Evolutionary conservation across 2,888 invertebrate species (phyloP).

Genomic region (Hypomecis punctinalis): DNA sequence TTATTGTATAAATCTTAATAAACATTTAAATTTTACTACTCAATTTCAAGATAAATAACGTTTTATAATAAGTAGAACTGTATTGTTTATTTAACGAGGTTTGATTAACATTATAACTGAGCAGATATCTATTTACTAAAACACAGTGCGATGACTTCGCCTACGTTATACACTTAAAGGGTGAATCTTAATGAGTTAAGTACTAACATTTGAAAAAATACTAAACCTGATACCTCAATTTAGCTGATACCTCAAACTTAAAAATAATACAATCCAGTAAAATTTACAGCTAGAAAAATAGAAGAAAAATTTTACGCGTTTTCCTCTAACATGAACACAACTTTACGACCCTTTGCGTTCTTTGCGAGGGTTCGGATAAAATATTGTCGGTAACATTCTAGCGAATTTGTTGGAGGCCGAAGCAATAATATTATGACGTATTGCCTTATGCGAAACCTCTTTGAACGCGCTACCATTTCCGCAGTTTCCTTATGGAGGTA

Average conservation of each 20-base stretch:
- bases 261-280: slow-evolving; percentile 4
- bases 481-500: slow-evolving; percentile 44
- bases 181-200: background rate
- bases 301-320: slow-evolving; percentile 20
- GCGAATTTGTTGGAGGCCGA: slow-evolving; percentile 72
- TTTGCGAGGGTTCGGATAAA: slow-evolving; percentile 72
- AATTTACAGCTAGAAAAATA: slow-evolving; percentile 14
- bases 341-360: slow-evolving; percentile 59
- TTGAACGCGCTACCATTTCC: slow-evolving; percentile 56
- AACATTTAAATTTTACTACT: no score
- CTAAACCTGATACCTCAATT: background rate
- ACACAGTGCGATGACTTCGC: no score
- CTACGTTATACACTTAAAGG: background rate
- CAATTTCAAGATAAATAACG: no score
- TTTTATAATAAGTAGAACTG: no score
- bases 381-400: slow-evolving; percentile 75
- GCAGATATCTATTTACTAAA: no score
- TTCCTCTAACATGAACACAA: slow-evolving; percentile 52
- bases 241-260: background rate
- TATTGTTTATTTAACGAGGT: no score
- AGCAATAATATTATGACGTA: slow-evolving; percentile 84
- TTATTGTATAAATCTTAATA: no score
- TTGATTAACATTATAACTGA: no score
- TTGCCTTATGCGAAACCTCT: slow-evolving; percentile 71
- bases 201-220: background rate